Percentiles rank a stretch among this genome's conserved stretches.
These are phyloP conservation scores for Anabas testudineus DNA, from an alignment of 2,797 vertebrate species.

Conservation along the genomic window DNA sequence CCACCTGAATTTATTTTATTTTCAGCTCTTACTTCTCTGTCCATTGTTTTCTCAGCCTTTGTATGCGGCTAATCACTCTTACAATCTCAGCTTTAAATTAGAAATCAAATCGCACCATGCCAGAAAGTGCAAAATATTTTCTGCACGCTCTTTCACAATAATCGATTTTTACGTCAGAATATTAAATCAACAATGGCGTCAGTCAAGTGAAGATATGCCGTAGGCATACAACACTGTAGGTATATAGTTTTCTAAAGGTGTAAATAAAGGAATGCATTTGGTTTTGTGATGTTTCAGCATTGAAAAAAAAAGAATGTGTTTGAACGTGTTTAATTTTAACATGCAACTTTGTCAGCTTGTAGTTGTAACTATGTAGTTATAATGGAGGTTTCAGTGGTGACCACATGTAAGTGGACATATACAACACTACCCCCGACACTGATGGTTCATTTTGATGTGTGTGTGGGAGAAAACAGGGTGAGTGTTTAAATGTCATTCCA, in stretches of 20 bases:
- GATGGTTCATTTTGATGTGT: conserved; percentile 2
- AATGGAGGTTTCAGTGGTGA: not conserved
- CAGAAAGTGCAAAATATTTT: conserved; percentile 11
- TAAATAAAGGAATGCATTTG: conserved; percentile 6
- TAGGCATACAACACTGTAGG: not conserved
- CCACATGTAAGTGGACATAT: conserved; percentile 25
- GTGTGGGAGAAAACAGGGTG: not conserved
- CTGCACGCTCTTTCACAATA: conserved; percentile 7
- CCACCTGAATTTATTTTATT: conserved; percentile 1
- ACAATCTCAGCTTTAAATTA: conserved; percentile 21
- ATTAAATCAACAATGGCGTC: conserved; percentile 7
- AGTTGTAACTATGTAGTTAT: not conserved
- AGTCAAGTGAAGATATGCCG: conserved; percentile 20
- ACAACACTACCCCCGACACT: conserved; percentile 14
- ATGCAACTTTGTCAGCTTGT: not conserved
- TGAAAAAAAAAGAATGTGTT: conserved; percentile 27
- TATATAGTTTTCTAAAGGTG: not conserved
- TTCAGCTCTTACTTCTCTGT: not conserved
- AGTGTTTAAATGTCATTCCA: conserved; percentile 61
- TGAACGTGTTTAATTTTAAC: conserved; percentile 17
- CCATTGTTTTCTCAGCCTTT: not conserved
- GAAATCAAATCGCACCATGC: conserved; percentile 20
- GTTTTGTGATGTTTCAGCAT: conserved; percentile 17
- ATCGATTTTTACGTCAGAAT: conserved; percentile 5
- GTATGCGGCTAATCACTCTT: conserved; percentile 4